Evolutionary conservation across 2,888 invertebrate species (phyloP), one percentile per base, ranked within the genome.

Genomic region (Sclerodermus sp.): DNA sequence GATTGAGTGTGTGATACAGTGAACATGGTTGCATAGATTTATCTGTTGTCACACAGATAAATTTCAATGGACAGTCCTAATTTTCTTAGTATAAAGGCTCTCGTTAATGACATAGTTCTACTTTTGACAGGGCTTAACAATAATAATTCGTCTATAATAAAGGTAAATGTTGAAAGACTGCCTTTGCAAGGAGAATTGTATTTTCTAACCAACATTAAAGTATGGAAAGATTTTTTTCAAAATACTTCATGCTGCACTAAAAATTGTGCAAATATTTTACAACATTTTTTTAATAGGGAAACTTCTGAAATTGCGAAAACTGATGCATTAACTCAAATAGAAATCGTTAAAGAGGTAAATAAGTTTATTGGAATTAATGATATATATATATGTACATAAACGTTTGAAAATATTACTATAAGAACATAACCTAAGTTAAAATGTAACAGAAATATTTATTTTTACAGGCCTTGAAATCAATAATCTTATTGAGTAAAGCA

Each of bases 121-220:
- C 61, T 66, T 55, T 47, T 73, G n/a, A 51, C 64, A 9, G 67
- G 60, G 8, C 38, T 37, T 39, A 5, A n/a, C n/a, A 23, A 30
- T 31, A 42, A 54, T 44, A 49, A 58, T 45, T 42, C 50, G 1
- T 60, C 62, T 51, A 67, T 82, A 29, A 77, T 88, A 32, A 85
- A 85, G 74, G 81, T 82, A 65, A 86, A 88, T 65, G 80, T 76
- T 1, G 83, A 83, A 57, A 82, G 84, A 58, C 73, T 87, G 5
- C 69, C 78, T 47, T 70, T 71, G 32, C 73, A 80, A 38, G 89
- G 89, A 8, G 90, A 90, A 56, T 76, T 87, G 3, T 87, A 85
- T 78, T 86, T 88, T 74, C 83, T 85, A 9, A 74, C 80, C 49
- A 80, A 79, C 42, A 64, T 81, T 16, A 79, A 81, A 62, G 82